A percentile compares a stretch with the other conserved stretches of the same genome.
Evolutionary conservation across 1,140 invertebrate species (phyloP).

Genomic region (Chionoecetes opilio): DNA sequence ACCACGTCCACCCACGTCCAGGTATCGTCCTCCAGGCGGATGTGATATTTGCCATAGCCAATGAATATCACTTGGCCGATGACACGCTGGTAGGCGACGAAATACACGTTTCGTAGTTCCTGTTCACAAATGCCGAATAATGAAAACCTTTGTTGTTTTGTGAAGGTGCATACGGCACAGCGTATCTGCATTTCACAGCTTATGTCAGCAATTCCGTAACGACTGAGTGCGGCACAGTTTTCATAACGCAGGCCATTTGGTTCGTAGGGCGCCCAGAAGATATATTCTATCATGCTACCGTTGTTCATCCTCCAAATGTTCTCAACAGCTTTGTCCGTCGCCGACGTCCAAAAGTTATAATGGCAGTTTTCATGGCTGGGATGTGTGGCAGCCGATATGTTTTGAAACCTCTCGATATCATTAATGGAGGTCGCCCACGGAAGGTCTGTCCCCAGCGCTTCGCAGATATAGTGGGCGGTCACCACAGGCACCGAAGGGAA

Average conservation of each 20-base stretch:
- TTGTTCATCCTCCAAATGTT: slow-evolving; percentile 48
- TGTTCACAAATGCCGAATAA: slow-evolving; percentile 73
- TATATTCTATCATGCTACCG: slow-evolving; percentile 30
- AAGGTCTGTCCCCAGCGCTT: slow-evolving; percentile 57
- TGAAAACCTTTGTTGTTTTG: slow-evolving; percentile 60
- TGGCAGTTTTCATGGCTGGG: slow-evolving; percentile 45
- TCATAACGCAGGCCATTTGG: slow-evolving; percentile 78
- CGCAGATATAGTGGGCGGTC: slow-evolving; percentile 70
- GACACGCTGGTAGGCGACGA: slow-evolving; percentile 71
- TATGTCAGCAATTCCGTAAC: slow-evolving; percentile 70
- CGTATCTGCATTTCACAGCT: slow-evolving; percentile 65
- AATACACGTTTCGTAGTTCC: slow-evolving; percentile 77
- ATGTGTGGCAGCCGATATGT: not conserved
- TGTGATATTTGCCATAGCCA: slow-evolving; percentile 78
- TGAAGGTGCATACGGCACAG: slow-evolving; percentile 76
- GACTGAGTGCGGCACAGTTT: slow-evolving; percentile 71
- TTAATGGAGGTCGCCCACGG: slow-evolving; percentile 30
- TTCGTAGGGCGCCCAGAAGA: slow-evolving; percentile 72
- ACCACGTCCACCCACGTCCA: slow-evolving; percentile 75
- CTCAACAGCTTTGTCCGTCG: slow-evolving; percentile 48
- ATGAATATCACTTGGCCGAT: slow-evolving; percentile 67
- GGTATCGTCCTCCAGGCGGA: slow-evolving; percentile 36
- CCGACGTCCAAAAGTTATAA: slow-evolving; percentile 60
- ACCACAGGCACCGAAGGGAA: slow-evolving; percentile 40
- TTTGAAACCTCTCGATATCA: slow-evolving; percentile 21